phyloP scores from a whole-genome alignment of 2,888 invertebrate genomes.

The Leistus spinibarbis region DNA sequence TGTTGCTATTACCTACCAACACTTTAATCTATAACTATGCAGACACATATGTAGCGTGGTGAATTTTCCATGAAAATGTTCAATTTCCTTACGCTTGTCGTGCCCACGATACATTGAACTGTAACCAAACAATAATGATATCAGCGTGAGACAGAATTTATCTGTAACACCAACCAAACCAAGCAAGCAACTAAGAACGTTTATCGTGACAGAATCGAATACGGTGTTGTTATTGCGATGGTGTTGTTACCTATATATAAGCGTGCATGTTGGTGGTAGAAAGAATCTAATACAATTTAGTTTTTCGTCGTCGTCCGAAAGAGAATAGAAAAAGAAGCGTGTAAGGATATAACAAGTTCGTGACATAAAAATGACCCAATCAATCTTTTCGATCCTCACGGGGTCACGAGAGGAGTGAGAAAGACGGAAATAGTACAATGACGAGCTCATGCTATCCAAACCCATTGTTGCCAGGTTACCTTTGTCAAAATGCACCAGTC shows the following conservation, averaged over 20 bases:
- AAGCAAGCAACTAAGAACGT: background rate
- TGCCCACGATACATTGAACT: background rate
- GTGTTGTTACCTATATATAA: background rate
- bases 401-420: slow-evolving; percentile 46
- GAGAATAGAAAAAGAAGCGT: background rate
- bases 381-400: slow-evolving; percentile 48
- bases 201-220: background rate
- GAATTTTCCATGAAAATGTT: background rate
- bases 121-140: background rate
- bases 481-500: too few species aligned
- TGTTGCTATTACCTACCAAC: too few species aligned
- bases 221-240: background rate
- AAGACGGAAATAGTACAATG: background rate
- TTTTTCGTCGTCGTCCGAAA: background rate
- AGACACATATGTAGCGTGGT: background rate
- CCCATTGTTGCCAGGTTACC: background rate
- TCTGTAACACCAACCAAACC: background rate
- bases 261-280: background rate
- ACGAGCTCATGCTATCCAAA: background rate
- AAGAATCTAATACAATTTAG: background rate
- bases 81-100: background rate
- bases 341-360: slow-evolving; percentile 16
- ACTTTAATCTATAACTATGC: too few species aligned
- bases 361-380: slow-evolving; percentile 48
- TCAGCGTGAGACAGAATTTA: background rate